Conservation (phyloP, 2,888 invertebrate species). For the Zele albiditarsus region DNA sequence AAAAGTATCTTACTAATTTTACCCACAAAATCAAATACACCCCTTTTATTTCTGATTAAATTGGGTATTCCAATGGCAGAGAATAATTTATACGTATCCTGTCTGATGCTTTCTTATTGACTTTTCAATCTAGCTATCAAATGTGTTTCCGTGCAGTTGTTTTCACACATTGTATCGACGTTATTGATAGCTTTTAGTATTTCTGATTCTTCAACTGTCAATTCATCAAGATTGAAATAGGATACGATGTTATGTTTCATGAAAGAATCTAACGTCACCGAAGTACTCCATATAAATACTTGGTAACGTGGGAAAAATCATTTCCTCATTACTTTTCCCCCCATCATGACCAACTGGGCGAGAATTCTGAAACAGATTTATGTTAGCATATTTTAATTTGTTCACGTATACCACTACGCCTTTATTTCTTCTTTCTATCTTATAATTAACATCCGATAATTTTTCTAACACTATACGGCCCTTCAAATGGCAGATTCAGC, state of each 20-base stretch:
- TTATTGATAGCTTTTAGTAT: neutral
- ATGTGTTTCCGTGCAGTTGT: constrained; percentile 17
- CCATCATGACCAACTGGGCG: too few relatives aligned
- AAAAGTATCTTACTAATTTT: constrained; percentile 30
- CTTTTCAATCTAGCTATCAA: constrained; percentile 6
- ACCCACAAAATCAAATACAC: constrained; percentile 31
- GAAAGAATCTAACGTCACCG: constrained; percentile 13
- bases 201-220: constrained; percentile 19
- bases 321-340: neutral
- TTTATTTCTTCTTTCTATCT: constrained; percentile 29
- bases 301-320: neutral
- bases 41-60: neutral
- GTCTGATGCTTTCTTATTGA: neutral
- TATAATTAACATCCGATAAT: constrained; percentile 34
- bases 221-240: constrained; percentile 28
- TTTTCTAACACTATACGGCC: constrained; percentile 30
- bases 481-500: constrained; percentile 33
- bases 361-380: constrained; percentile 40
- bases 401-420: constrained; percentile 33
- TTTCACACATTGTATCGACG: neutral
- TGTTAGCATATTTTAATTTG: constrained; percentile 38
- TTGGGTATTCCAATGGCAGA: neutral
- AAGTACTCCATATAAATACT: constrained; percentile 21
- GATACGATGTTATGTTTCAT: constrained; percentile 25
- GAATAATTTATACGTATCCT: neutral